Base-by-base conservation (phyloP, 2,888 invertebrate species). In the Seladonia tumulorum region DNA sequence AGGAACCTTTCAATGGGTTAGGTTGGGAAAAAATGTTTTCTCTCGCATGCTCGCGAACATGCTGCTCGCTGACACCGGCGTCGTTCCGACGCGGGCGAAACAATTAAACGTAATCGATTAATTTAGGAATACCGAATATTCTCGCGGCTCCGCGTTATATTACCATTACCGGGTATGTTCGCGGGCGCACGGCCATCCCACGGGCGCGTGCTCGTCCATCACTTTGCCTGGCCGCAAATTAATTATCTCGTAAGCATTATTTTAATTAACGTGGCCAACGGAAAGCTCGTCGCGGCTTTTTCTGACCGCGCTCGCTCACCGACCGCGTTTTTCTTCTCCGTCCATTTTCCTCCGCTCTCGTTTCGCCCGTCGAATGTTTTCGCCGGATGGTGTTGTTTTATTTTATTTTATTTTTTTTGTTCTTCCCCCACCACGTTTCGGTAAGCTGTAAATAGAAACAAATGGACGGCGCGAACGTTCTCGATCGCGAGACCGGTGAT, bases 191-290 rank as follows among this genome's bases (percentile, higher is more conserved):
- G 83, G 71, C 84, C 78, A 35, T 18, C 35, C 66, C 78, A 73
- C 49, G 71, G 76, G 87, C 68, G 60, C 81, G 74, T n/a, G 87
- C 87, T 92, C 92, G 91, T 91, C 84, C 91, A 88, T 91, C 92
- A 91, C 89, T 92, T 92, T 87, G 80, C 76, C 79, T 79, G 81
- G 76, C 91, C 89, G 75, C 90, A 89, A 91, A 91, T 91, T 91
- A 91, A 92, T 91, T 91, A 90, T 90, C 92, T 85, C 88, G 89
- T 87, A 87, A 91, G 89, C 92, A 91, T 91, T 91, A 92, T 91
- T 92, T 91, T 92, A 92, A 92, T 92, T 91, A 91, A 92, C 87
- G 87, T 72, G 72, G 70, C 79, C 82, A 78, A 81, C 85, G 83
- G 83, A 85, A 84, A 87, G 81, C 83, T 72, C 82, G 79, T 63